These are phyloP conservation scores for Pachyseris speciosa DNA, from an alignment of 64 coral and sea anemone genomes.

Conservation along the genomic window DNA sequence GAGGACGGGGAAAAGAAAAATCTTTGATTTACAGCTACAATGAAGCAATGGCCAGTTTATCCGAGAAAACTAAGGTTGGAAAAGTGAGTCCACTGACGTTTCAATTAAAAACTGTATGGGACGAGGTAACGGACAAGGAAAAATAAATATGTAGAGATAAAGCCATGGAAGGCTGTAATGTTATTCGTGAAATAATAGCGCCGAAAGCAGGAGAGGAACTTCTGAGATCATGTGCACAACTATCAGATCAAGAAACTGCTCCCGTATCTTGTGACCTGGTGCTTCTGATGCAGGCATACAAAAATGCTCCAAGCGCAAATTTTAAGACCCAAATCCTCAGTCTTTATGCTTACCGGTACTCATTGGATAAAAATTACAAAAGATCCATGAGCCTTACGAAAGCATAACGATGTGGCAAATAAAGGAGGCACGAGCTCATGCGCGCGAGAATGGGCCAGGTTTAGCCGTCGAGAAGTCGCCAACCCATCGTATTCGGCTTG, in stretches of 20 bases:
- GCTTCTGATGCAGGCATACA: constrained; percentile 61
- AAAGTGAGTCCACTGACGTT: constrained; percentile 41
- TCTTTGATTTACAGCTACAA: constrained; percentile 35
- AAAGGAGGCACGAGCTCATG: constrained; percentile 44
- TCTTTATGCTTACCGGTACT: constrained; percentile 46
- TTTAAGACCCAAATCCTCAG: constrained; percentile 69
- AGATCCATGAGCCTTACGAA: constrained; percentile 62
- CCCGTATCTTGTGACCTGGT: not conserved
- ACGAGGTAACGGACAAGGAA: constrained; percentile 39
- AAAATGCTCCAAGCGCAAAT: constrained; percentile 26
- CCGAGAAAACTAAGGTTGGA: constrained; percentile 7
- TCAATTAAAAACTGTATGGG: constrained; percentile 58
- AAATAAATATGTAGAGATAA: constrained; percentile 65
- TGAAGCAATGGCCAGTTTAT: constrained; percentile 55
- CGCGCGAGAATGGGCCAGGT: constrained; percentile 46
- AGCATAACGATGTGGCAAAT: constrained; percentile 61
- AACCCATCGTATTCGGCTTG: constrained; percentile 35
- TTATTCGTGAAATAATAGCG: constrained; percentile 44
- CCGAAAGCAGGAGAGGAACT: constrained; percentile 48
- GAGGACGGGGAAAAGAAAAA: not conserved
- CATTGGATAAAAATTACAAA: constrained; percentile 44
- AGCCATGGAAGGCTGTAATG: constrained; percentile 39
- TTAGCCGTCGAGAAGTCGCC: not conserved
- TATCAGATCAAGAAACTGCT: not conserved
- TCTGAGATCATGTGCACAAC: not conserved